A percentile compares a stretch with the other conserved stretches of the same genome.
These are phyloP conservation scores for Holcopasites calliopsidis DNA, from an alignment of 1,140 invertebrate genomes.

Conservation along the genomic window DNA sequence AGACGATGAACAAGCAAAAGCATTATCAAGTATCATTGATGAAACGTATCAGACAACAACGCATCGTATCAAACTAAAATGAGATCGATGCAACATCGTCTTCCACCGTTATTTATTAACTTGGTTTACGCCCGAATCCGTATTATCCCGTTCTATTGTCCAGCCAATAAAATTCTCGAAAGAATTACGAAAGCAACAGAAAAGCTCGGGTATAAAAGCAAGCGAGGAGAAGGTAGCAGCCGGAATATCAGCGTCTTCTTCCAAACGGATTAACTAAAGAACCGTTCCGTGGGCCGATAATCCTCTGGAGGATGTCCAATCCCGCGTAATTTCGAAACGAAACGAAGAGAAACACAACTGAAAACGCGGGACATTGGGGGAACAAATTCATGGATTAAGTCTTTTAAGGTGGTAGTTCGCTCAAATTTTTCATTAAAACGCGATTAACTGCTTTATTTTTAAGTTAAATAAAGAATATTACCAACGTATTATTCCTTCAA, in stretches of 20 bases:
- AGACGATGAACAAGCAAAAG: background rate
- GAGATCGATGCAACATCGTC: slow-evolving; percentile 8
- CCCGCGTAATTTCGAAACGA: slow-evolving; percentile 20
- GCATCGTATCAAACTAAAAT: background rate
- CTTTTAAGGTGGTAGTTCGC: too few species aligned
- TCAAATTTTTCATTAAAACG: slow-evolving; percentile 2
- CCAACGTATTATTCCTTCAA: too few species aligned
- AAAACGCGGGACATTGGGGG: background rate
- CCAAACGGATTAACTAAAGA: slow-evolving; percentile 26
- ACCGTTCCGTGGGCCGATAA: slow-evolving; percentile 15
- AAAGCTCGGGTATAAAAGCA: background rate
- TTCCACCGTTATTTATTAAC: slow-evolving; percentile 21
- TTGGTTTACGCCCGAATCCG: slow-evolving; percentile 8
- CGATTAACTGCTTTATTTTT: background rate
- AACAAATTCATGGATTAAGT: slow-evolving; percentile 18
- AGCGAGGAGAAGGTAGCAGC: slow-evolving; percentile 4
- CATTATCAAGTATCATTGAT: background rate
- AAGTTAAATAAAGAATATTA: too few species aligned
- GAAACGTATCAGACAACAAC: background rate
- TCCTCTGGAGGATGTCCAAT: slow-evolving; percentile 7
- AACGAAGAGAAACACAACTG: slow-evolving; percentile 1
- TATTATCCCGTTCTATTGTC: slow-evolving; percentile 8
- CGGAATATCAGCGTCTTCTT: slow-evolving; percentile 12
- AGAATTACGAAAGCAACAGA: background rate
- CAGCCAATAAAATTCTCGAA: slow-evolving; percentile 9